Conservation (phyloP, 2,113 vertebrate species). For the Ochotona princeps region DNA sequence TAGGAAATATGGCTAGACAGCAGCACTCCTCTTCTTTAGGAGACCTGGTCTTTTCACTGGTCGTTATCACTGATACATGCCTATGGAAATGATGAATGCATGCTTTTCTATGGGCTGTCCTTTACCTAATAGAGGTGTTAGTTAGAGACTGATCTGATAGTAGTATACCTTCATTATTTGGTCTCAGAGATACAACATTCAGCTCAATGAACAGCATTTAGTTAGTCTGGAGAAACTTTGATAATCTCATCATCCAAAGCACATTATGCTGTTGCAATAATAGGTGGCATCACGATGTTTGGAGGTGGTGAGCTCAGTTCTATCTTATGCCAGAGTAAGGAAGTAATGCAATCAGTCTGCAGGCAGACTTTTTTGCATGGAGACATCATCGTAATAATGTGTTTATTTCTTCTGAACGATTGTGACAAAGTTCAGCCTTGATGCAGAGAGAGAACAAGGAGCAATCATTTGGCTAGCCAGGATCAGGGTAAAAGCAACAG, state of each 20-base stretch:
- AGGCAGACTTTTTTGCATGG: neutral
- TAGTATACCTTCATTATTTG: neutral
- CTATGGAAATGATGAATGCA: neutral
- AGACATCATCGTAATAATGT: neutral
- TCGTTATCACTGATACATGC: neutral
- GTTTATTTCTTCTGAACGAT: neutral
- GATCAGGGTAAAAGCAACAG: neutral
- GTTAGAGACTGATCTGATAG: neutral
- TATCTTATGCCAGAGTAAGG: neutral
- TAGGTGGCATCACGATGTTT: neutral
- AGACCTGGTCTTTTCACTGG: neutral
- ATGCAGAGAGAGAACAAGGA: neutral
- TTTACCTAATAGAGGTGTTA: neutral
- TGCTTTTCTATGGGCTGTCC: neutral
- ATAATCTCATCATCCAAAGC: neutral
- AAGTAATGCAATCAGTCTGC: neutral
- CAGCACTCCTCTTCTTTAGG: neutral
- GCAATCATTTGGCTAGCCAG: neutral
- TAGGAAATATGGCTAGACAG: neutral
- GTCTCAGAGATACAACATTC: neutral
- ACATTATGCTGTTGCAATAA: neutral
- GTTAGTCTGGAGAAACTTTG: neutral
- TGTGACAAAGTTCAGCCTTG: neutral
- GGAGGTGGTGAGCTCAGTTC: neutral
- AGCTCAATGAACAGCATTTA: neutral